Percentiles rank a stretch among this genome's conserved stretches.
Evolutionary conservation across 2,888 invertebrate species (phyloP).

Genomic region (Limenitis camilla): DNA sequence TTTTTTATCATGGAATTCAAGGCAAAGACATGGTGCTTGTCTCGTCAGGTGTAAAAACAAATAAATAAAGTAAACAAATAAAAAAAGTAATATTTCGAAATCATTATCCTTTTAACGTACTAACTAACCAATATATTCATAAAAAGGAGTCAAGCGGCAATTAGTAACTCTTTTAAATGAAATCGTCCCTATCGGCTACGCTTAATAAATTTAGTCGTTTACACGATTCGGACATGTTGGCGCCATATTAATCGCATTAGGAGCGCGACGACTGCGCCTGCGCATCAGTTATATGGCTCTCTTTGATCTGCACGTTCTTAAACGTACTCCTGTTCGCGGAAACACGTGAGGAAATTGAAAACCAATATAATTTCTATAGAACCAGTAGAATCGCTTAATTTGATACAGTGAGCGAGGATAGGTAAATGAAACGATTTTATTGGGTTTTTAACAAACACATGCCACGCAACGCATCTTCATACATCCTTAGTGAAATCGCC

Average conservation of each 20-base stretch:
- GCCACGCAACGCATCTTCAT: too few species aligned
- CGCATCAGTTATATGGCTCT: slow-evolving; percentile 42
- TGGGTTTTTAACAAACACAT: too few species aligned
- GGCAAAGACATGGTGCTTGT: too few species aligned
- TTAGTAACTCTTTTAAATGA: slow-evolving; percentile 28
- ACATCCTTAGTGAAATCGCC: too few species aligned
- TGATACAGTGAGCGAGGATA: too few species aligned
- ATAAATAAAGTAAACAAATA: too few species aligned
- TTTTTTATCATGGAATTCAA: too few species aligned
- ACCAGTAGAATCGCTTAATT: too few species aligned
- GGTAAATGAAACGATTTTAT: too few species aligned
- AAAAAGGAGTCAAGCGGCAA: slow-evolving; percentile 6
- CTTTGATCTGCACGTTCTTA: slow-evolving; percentile 50
- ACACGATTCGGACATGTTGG: slow-evolving; percentile 32
- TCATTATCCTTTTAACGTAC: not conserved
- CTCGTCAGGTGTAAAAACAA: too few species aligned
- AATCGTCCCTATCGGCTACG: slow-evolving; percentile 40
- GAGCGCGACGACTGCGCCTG: slow-evolving; percentile 40
- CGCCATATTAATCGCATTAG: slow-evolving; percentile 49
- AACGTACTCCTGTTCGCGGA: slow-evolving; percentile 33
- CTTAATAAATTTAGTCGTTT: slow-evolving; percentile 35
- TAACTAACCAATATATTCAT: not conserved
- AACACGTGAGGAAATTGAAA: slow-evolving; percentile 17
- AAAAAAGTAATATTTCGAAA: too few species aligned
- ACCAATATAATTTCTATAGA: too few species aligned